Percentiles rank a stretch among this genome's conserved stretches.
Conservation (phyloP, 2,888 invertebrate genomes). For the Eupithecia pulchellata region DNA sequence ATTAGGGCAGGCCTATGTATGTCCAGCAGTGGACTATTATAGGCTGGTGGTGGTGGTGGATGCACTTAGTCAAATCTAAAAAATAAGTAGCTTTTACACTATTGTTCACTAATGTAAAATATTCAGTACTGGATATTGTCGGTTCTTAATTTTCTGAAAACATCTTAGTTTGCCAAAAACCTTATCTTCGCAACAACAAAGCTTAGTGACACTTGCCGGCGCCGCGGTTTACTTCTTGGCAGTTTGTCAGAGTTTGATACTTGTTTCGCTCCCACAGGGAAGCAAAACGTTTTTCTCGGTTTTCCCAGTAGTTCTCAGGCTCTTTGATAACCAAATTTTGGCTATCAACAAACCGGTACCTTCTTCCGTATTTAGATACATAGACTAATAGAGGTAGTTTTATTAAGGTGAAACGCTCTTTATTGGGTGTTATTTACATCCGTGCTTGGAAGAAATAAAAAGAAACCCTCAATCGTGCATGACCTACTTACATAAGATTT, state of each 20-base stretch:
- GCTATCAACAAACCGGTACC: not conserved
- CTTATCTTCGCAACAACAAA: conserved; percentile 30
- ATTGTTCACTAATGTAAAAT: not conserved
- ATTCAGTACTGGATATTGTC: not conserved
- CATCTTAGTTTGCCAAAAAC: conserved; percentile 12
- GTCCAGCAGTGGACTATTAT: no score
- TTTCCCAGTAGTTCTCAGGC: not conserved
- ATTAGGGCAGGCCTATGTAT: no score
- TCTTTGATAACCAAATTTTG: not conserved
- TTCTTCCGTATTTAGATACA: no score
- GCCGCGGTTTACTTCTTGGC: conserved; percentile 49
- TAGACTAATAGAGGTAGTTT: no score
- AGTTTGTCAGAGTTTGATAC: conserved; percentile 51
- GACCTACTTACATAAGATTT: no score
- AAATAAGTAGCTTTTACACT: no score
- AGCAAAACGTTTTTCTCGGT: conserved; percentile 15
- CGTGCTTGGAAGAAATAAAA: no score
- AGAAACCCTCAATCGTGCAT: no score
- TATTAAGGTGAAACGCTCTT: no score
- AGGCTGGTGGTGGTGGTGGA: no score
- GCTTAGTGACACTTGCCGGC: conserved; percentile 36
- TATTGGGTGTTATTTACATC: no score
- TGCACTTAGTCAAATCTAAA: no score
- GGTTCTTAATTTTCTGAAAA: not conserved
- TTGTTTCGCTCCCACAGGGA: conserved; percentile 46